These are phyloP conservation scores for Gonatopus flavifemur DNA, from an alignment of 1,140 invertebrate genomes.

Conservation along the genomic window DNA sequence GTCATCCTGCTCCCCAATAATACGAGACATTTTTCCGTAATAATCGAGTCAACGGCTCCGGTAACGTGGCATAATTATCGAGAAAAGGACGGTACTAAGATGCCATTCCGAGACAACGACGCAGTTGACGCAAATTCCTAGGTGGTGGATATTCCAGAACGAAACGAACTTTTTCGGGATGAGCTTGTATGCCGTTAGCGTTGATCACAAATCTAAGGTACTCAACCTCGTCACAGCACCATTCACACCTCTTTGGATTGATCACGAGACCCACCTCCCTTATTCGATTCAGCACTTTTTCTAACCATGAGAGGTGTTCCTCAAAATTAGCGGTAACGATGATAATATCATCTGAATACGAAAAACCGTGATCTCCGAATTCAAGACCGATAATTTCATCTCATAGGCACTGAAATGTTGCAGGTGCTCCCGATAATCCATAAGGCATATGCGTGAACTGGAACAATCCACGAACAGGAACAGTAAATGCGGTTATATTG, in stretches of 20 bases:
- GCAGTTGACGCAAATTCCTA: conserved; percentile 26
- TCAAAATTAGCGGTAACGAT: conserved; percentile 24
- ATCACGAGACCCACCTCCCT: not conserved
- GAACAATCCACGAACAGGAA: not conserved
- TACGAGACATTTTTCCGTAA: conserved; percentile 32
- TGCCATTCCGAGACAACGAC: conserved; percentile 53
- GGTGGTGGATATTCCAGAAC: conserved; percentile 10
- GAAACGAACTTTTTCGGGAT: conserved; percentile 4
- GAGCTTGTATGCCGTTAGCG: not conserved
- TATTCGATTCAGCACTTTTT: not conserved
- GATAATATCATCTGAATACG: conserved; percentile 37
- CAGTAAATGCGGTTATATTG: conserved; percentile 1
- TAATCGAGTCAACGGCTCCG: conserved; percentile 36
- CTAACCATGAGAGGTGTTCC: conserved; percentile 19
- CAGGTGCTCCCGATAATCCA: not conserved
- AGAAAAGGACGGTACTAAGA: conserved; percentile 46
- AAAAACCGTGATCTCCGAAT: conserved; percentile 29
- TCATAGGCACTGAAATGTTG: not conserved
- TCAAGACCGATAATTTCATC: conserved; percentile 29
- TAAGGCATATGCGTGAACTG: not conserved
- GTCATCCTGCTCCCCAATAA: not conserved
- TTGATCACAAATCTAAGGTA: conserved; percentile 10
- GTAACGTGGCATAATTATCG: conserved; percentile 33
- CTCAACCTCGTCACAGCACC: not conserved
- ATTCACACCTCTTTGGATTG: conserved; percentile 9